Percentiles rank a stretch among this genome's conserved stretches.
These are phyloP conservation scores for Porphyrio hochstetteri DNA, from an alignment of 2,113 vertebrate genomes.

Conservation along the genomic window DNA sequence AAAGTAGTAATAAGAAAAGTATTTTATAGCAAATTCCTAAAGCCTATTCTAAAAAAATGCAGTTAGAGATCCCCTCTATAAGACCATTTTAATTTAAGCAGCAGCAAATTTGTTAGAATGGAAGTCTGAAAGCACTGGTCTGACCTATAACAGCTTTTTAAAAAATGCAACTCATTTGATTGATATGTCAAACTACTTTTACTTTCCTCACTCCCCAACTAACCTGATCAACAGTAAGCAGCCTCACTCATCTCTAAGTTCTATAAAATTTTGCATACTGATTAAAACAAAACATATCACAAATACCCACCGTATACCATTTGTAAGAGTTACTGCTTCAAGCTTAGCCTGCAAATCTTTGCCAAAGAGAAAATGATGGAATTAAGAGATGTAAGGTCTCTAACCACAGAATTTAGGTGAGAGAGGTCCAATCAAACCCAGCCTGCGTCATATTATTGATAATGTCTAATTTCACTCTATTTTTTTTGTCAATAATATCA, in stretches of 20 bases:
- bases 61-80: constrained; percentile 16
- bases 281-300: constrained; percentile 40
- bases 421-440: constrained; percentile 30
- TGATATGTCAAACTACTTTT: not conserved
- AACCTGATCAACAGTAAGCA: not conserved
- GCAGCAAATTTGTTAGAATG: constrained; percentile 16
- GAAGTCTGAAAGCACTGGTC: constrained; percentile 3
- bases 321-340: constrained; percentile 53
- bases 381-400: constrained; percentile 39
- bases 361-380: constrained; percentile 29
- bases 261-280: not conserved
- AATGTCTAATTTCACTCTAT: constrained; percentile 49
- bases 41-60: constrained; percentile 18
- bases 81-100: constrained; percentile 35
- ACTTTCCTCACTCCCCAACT: not conserved
- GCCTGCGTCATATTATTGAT: constrained; percentile 2
- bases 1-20: constrained; percentile 48
- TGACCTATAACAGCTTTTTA: not conserved
- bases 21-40: constrained; percentile 44
- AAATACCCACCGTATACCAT: constrained; percentile 1
- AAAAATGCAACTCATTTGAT: constrained; percentile 15
- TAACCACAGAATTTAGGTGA: constrained; percentile 44
- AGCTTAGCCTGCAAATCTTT: constrained; percentile 46
- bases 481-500: constrained; percentile 15
- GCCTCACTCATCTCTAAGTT: not conserved